phyloP scores from a whole-genome alignment of 2,113 vertebrate genomes.

The Neomonachus schauinslandi region DNA sequence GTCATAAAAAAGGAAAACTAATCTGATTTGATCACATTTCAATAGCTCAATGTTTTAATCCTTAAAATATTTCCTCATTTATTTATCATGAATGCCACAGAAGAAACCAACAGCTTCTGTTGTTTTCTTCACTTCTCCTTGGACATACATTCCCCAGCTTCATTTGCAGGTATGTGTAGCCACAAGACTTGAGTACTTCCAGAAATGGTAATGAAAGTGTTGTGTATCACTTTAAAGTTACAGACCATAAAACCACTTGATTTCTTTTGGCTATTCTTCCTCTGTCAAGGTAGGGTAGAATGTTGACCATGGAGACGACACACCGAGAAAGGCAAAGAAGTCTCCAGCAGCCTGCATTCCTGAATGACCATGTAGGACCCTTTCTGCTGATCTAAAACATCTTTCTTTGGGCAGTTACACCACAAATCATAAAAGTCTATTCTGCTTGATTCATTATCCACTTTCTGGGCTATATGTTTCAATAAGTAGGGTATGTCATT shows the following conservation, averaged over 20 bases:
- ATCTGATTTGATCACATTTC: neutral
- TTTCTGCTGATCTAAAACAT: neutral
- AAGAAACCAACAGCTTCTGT: neutral
- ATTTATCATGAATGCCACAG: neutral
- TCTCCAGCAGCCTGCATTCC: neutral
- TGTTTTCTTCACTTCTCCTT: neutral
- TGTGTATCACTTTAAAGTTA: neutral
- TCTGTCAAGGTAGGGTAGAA: neutral
- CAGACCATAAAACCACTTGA: neutral
- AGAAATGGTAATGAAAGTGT: neutral
- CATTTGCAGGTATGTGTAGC: neutral
- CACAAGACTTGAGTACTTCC: neutral
- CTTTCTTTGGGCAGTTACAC: neutral
- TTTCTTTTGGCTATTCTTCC: neutral
- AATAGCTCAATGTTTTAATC: neutral
- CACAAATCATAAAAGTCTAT: neutral
- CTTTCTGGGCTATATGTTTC: neutral
- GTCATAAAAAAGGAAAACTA: neutral
- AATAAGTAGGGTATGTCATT: neutral
- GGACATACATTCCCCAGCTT: no score
- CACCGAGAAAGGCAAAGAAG: neutral
- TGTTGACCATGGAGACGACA: neutral
- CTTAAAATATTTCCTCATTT: neutral
- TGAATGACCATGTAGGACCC: neutral
- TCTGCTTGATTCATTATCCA: neutral